Conservation (phyloP, 2,888 invertebrate genomes). For the Amphipyra tragopoginis region DNA sequence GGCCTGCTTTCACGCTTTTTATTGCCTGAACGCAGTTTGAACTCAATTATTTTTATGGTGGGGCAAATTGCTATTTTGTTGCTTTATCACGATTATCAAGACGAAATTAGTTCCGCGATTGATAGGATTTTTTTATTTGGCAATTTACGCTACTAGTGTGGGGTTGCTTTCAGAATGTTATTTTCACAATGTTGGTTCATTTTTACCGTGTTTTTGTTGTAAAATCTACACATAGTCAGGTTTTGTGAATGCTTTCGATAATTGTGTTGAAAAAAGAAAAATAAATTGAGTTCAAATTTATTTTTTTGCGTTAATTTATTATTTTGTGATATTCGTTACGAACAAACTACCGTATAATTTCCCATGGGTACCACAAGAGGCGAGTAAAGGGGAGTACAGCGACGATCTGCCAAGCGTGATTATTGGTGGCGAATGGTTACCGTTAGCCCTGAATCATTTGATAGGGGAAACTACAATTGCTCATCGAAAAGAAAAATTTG, state of each 20-base stretch:
- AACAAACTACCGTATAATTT: slow-evolving; percentile 44
- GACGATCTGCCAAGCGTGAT: too few relatives aligned
- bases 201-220: slow-evolving; percentile 31
- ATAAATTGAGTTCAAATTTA: too few relatives aligned
- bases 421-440: too few relatives aligned
- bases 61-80: slow-evolving; percentile 89
- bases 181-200: slow-evolving; percentile 44
- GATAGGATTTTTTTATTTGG: slow-evolving; percentile 76
- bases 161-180: slow-evolving; percentile 45
- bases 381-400: slow-evolving; percentile 26
- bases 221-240: slow-evolving; percentile 23
- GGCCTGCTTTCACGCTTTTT: slow-evolving; percentile 89
- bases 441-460: too few relatives aligned
- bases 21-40: slow-evolving; percentile 89
- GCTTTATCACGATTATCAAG: slow-evolving; percentile 88
- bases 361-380: slow-evolving; percentile 32
- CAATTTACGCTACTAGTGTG: slow-evolving; percentile 60
- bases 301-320: neutral
- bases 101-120: slow-evolving; percentile 85
- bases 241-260: slow-evolving; percentile 17
- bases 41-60: slow-evolving; percentile 90
- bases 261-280: too few relatives aligned
- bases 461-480: too few relatives aligned
- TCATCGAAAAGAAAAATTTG: too few relatives aligned
- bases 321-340: slow-evolving; percentile 19